phyloP scores from a whole-genome alignment of 1,140 invertebrate species.

The Macrocentrus cingulum region DNA sequence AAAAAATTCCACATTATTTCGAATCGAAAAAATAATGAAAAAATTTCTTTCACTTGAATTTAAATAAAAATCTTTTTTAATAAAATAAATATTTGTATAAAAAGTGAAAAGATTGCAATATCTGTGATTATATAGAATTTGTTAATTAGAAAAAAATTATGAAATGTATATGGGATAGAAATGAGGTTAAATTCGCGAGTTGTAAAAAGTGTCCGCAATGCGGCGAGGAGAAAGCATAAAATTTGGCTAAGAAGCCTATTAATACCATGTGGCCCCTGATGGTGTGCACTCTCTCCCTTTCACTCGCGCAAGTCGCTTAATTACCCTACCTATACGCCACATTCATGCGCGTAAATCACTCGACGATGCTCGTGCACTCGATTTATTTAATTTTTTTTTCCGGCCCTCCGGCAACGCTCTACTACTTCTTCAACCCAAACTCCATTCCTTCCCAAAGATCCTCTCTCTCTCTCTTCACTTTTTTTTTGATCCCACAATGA shows the following conservation, averaged over 20 bases:
- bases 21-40: too few species aligned
- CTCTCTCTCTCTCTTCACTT: conserved; percentile 8
- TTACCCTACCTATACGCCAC: conserved; percentile 30
- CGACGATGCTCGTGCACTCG: conserved; percentile 16
- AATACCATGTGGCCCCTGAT: conserved; percentile 2
- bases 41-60: too few species aligned
- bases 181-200: too few species aligned
- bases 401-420: not conserved
- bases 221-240: too few species aligned
- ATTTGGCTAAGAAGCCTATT: not conserved
- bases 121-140: too few species aligned
- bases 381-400: conserved; percentile 10
- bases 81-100: too few species aligned
- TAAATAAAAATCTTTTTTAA: too few species aligned
- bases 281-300: not conserved
- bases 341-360: conserved; percentile 32
- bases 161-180: too few species aligned
- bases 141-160: too few species aligned
- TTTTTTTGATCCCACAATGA: not conserved
- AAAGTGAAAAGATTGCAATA: too few species aligned
- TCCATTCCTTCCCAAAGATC: not conserved
- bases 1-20: too few species aligned
- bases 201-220: too few species aligned
- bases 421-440: not conserved
- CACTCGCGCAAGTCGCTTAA: conserved; percentile 20